Percentiles rank a stretch among this genome's conserved stretches.
Evolutionary conservation across 2,888 invertebrate genomes (phyloP).

Genomic region (Drosophila neonasuta): DNA sequence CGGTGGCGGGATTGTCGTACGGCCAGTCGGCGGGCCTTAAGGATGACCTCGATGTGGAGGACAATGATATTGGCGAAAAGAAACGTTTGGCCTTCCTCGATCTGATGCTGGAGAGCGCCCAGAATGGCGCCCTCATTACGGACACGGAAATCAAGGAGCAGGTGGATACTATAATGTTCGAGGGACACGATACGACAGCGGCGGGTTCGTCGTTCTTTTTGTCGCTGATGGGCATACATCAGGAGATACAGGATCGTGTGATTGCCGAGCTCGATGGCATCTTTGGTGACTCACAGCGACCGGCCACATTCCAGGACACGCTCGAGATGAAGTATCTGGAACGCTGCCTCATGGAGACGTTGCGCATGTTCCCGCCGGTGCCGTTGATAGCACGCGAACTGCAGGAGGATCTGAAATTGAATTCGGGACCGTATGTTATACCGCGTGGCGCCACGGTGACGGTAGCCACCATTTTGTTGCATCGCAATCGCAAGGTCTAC

Average conservation of each 20-base stretch:
- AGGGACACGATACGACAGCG: conserved; percentile 93
- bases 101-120: conserved; percentile 90
- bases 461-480: conserved; percentile 87
- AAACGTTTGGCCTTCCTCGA: conserved; percentile 94
- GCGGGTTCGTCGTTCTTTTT: conserved; percentile 91
- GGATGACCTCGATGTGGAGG: conserved; percentile 92
- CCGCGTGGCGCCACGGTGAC: conserved; percentile 87
- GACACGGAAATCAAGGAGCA: conserved; percentile 92
- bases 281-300: conserved; percentile 89
- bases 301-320: conserved; percentile 91
- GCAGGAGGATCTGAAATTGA: conserved; percentile 88
- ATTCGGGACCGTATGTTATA: conserved; percentile 85
- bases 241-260: conserved; percentile 88
- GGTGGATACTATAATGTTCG: conserved; percentile 93
- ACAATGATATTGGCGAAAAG: conserved; percentile 90
- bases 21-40: conserved; percentile 88
- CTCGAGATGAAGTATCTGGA: conserved; percentile 93
- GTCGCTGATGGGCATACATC: conserved; percentile 89
- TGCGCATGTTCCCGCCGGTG: conserved; percentile 90
- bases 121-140: conserved; percentile 87
- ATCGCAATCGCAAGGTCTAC: conserved; percentile 88
- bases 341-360: conserved; percentile 90
- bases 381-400: conserved; percentile 89
- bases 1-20: conserved; percentile 87
- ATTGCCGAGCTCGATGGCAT: conserved; percentile 89